These are phyloP conservation scores for Aurelia aurita complex sp. Pacific DNA, from an alignment of 30 jellyfish, hydroid and myxozoan species.

Conservation along the genomic window DNA sequence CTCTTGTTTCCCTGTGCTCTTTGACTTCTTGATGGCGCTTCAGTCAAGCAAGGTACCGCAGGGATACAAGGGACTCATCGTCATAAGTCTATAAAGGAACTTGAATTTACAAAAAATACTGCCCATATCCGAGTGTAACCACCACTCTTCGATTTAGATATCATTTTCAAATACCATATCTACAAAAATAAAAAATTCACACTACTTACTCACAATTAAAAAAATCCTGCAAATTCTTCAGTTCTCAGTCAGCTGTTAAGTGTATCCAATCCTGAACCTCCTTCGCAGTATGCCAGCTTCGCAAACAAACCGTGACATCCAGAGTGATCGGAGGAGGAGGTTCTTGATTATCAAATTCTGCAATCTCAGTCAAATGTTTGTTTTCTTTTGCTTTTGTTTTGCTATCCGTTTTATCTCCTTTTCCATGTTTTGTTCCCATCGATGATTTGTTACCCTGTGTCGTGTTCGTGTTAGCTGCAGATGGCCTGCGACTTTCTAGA, in stretches of 20 bases:
- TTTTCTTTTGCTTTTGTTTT: slow-evolving; percentile 32
- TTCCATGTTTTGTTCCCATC: slow-evolving; percentile 9
- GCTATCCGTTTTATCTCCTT: slow-evolving; percentile 29
- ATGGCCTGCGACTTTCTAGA: slow-evolving; percentile 27
- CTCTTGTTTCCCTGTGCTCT: too few relatives aligned
- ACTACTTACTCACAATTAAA: too few relatives aligned
- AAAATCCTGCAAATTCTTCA: too few relatives aligned
- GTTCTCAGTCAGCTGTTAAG: neutral
- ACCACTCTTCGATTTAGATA: too few relatives aligned
- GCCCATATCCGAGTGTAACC: neutral
- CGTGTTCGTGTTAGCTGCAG: slow-evolving; percentile 26
- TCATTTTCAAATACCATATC: neutral
- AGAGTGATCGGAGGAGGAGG: slow-evolving; percentile 47
- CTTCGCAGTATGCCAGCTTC: slow-evolving; percentile 54
- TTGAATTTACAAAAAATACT: too few relatives aligned
- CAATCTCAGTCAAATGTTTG: slow-evolving; percentile 36
- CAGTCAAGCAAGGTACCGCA: too few relatives aligned
- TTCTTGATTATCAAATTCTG: slow-evolving; percentile 12
- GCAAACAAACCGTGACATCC: slow-evolving; percentile 30
- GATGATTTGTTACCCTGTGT: slow-evolving; percentile 12
- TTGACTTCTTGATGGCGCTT: too few relatives aligned
- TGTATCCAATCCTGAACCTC: slow-evolving; percentile 64
- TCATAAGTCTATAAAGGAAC: too few relatives aligned
- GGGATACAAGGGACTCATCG: too few relatives aligned
- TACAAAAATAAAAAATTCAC: neutral